Base-by-base conservation (phyloP, 2,888 invertebrate species). In the Oasisia sp. region DNA sequence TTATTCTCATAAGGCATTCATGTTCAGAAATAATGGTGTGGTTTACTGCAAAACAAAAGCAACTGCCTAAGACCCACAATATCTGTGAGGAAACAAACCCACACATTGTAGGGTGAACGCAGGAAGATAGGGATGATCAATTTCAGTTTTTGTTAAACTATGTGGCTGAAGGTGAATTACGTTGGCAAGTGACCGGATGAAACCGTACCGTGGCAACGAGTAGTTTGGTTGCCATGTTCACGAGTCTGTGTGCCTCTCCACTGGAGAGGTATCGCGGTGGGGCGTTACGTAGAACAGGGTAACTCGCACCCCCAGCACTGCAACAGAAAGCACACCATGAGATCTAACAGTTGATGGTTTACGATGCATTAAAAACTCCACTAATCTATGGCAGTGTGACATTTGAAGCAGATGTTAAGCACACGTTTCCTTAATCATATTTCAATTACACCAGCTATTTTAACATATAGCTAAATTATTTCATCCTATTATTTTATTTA, bases 211-310 rank as follows among this genome's bases (percentile, higher is more conserved):
- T 95, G 38, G 95, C 95, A 90, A 95, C 95, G 8, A 96, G 94
- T 19, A 96, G 94, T 94, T 95, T 95, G 58, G 95, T 94, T n/a
- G 96, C 96, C 14, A 94, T 94, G 94, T 95, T 95, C 89, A 96
- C 95, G 19, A 96, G 94, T 91, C 96, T 93, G 44, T 95, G 94
- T 12, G 95, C 95, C 93, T 96, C 96, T n/a, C 94, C 94, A 27
- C 94, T 94, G 45, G 95, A 94, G 8, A 95, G 92, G 91, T 94
- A 93, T 32, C 94, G 94, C 32, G 95, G 94, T 3, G 96, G 95
- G 5, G 94, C 95, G 92, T 94, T 94, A 32, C 95, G 94, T 91
- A 96, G 92, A 32, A 95, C 91, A 32, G 95, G 95, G 94, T 94
- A 95, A 32, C 95, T 95, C 90, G 45, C 74, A 19, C 74, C 74